Base-by-base conservation (phyloP, 30 jellyfish, hydroid and myxozoan species). In the Aurelia aurita region DNA sequence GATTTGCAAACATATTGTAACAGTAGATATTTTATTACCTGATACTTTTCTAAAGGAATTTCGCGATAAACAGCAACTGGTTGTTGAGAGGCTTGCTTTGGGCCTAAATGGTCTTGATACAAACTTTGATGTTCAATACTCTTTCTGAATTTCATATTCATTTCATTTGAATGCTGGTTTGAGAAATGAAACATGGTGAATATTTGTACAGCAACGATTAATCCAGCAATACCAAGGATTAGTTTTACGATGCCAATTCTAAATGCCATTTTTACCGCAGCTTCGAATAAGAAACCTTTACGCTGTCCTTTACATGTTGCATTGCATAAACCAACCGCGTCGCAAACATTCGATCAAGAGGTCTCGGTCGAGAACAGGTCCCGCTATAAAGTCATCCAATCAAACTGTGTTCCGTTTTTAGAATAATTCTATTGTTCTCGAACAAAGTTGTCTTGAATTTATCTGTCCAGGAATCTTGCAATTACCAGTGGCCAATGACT, bases 141-240 rank as follows among this genome's bases (percentile, higher is more conserved):
- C 53, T 74, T 86, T 21, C 89, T 74, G 60, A 57, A 73, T 23
- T 86, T 74, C 53, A 86, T 26, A 61, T 44, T 27, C 18, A 43
- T 82, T 62, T 86, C 95, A 59, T 86, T 66, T 28, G 95, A 63
- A 44, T 86, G 87, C 20, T 74, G 49, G 29, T 51, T 43, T 27
- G 98, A 65, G 49, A 93, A 82, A 69, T 71, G 85, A 55, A 72
- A 77, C 80, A 87, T 61, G 18, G 91, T 68, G 45, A 93, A 26
- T 26, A 93, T 65, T 69, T 90, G 98, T 28, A 93, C 98, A 21
- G 87, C 80, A 49, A 77, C 98, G 11, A 93, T 93, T 21, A 93
- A 67, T 13, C 93, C 85, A 13, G 96, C 97, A 19, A 93, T 93
- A 15, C 79, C 83, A 20, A 93, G 86, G 35, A 93, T 65, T 29